Evolutionary conservation across 2,113 vertebrate species (phyloP).

Genomic region (Fulmarus glacialis): DNA sequence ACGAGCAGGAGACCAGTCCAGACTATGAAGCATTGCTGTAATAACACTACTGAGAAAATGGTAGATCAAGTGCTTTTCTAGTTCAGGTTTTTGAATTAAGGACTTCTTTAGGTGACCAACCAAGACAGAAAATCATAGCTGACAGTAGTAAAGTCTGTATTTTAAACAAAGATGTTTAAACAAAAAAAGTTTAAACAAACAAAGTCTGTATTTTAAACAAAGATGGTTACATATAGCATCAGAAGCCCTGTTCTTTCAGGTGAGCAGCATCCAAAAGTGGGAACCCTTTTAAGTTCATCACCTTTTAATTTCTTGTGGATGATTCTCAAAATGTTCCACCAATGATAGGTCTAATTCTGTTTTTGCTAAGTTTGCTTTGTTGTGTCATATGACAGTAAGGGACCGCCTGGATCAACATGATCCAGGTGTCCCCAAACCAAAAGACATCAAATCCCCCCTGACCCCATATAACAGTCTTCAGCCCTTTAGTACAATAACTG

Average conservation of each 20-base stretch:
- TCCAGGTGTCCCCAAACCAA: neutral
- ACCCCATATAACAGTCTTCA: neutral
- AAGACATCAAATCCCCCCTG: neutral
- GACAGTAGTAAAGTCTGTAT: neutral
- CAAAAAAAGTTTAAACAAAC: no score
- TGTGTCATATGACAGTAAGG: neutral
- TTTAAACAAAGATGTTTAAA: neutral
- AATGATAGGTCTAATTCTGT: neutral
- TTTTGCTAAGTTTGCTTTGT: neutral
- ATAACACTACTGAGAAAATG: neutral
- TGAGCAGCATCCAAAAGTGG: neutral
- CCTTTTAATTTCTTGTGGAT: neutral
- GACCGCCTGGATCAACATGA: neutral
- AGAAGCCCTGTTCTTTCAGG: neutral
- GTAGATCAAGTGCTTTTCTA: neutral
- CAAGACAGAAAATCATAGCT: neutral
- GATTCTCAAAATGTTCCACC: neutral
- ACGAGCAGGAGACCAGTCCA: neutral
- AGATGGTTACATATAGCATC: neutral
- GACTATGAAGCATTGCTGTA: neutral
- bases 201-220: neutral
- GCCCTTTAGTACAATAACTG: neutral
- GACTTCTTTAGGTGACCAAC: neutral
- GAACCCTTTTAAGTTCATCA: neutral
- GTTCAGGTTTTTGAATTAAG: neutral